A percentile compares a stretch with the other conserved stretches of the same genome.
Evolutionary conservation across 2,888 invertebrate species (phyloP).

Genomic region (Spisula solida): DNA sequence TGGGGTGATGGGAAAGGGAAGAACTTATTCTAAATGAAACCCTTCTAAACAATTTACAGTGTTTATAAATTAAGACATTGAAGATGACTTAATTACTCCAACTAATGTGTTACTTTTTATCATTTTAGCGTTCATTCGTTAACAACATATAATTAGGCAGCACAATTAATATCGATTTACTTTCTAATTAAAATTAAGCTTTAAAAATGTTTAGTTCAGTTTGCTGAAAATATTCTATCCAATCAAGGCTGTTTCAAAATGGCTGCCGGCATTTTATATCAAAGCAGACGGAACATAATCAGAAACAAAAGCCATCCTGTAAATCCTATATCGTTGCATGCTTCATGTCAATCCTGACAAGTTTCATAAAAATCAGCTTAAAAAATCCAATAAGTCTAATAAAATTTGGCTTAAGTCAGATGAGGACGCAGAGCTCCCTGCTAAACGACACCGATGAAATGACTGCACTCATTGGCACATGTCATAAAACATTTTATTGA

Average conservation of each 20-base stretch:
- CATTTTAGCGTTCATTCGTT: no score
- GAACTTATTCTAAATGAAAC: no score
- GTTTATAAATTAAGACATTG: no score
- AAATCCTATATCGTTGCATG: constrained; percentile 31
- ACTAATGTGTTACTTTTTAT: no score
- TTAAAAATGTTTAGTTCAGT: no score
- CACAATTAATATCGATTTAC: no score
- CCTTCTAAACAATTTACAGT: no score
- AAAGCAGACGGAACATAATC: background rate
- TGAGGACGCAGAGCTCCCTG: background rate
- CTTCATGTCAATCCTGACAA: constrained; percentile 8
- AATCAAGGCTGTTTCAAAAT: background rate
- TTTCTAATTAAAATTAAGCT: no score
- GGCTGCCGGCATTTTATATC: background rate
- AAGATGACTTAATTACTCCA: no score
- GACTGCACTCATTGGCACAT: constrained; percentile 8
- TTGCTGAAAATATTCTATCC: no score
- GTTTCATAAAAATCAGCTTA: constrained; percentile 39
- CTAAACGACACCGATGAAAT: constrained; percentile 14
- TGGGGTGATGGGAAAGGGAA: no score
- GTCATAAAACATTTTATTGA: constrained; percentile 22
- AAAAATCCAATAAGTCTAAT: constrained; percentile 34
- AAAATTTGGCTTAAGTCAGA: constrained; percentile 31
- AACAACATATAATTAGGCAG: no score
- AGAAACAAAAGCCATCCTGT: background rate